Conservation (phyloP, 2,113 vertebrate genomes). For the Cygnus atratus region DNA sequence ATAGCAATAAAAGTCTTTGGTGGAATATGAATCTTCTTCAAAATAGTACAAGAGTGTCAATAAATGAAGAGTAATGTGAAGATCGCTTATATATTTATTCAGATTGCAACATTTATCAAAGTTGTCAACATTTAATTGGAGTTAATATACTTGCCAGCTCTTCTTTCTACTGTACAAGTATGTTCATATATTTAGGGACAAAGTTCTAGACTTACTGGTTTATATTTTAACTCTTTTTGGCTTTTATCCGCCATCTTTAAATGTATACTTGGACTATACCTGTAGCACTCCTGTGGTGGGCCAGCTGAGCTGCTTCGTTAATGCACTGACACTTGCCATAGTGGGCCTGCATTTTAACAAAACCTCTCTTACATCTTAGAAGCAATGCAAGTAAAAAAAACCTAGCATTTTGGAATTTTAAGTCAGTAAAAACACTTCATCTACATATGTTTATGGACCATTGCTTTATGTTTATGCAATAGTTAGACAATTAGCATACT, state of each 20-base stretch:
- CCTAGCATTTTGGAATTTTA: background rate
- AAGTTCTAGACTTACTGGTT: background rate
- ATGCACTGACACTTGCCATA: background rate
- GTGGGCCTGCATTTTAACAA: fast-evolving
- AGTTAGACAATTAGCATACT: background rate
- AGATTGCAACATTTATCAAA: slow-evolving; percentile 45
- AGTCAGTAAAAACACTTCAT: background rate
- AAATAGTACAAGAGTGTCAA: slow-evolving; percentile 60
- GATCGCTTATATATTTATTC: slow-evolving; percentile 53
- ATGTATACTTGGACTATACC: background rate
- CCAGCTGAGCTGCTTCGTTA: background rate
- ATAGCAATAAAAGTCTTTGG: slow-evolving; percentile 65
- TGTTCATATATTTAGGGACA: background rate
- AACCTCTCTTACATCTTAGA: background rate
- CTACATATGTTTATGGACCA: fast-evolving
- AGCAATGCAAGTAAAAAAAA: background rate
- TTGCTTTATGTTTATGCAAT: background rate
- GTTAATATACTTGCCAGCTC: slow-evolving; percentile 16
- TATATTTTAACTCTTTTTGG: background rate
- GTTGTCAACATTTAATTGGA: slow-evolving; percentile 17
- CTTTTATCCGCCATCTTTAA: background rate
- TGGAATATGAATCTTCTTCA: slow-evolving; percentile 63
- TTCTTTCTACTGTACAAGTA: background rate
- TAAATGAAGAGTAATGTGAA: slow-evolving; percentile 67
- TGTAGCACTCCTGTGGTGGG: background rate